phyloP scores from a whole-genome alignment of 2,888 invertebrate species.

The Lithophane ornitopus region DNA sequence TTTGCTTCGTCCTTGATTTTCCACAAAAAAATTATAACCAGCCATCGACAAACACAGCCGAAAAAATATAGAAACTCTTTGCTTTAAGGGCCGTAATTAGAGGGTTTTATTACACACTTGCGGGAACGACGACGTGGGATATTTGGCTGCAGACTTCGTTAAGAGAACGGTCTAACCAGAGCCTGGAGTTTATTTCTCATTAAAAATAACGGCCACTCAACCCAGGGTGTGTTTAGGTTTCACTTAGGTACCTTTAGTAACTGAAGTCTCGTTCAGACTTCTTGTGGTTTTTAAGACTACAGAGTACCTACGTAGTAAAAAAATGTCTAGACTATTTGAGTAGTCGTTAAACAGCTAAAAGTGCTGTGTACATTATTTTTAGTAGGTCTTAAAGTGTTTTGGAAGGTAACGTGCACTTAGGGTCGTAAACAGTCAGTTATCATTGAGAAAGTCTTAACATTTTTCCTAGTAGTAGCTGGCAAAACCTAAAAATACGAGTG shows the following conservation, averaged over 20 bases:
- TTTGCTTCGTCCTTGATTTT: background rate
- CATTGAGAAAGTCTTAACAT: background rate
- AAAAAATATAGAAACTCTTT: conserved; percentile 54
- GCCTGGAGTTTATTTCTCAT: conserved; percentile 69
- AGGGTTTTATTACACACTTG: conserved; percentile 66
- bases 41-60: conserved; percentile 12
- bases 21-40: conserved; percentile 12
- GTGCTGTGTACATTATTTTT: conserved; percentile 15
- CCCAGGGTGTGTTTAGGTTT: conserved; percentile 58
- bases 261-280: conserved; percentile 31
- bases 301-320: conserved; percentile 29
- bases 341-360: conserved; percentile 27
- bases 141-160: conserved; percentile 67
- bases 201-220: conserved; percentile 69
- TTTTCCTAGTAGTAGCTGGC: background rate
- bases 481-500: background rate
- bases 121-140: conserved; percentile 58
- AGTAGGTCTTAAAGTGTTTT: conserved; percentile 18
- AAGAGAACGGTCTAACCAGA: conserved; percentile 60
- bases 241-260: conserved; percentile 40
- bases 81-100: conserved; percentile 60
- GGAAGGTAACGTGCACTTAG: conserved; percentile 15
- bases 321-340: conserved; percentile 45
- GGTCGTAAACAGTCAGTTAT: conserved; percentile 10
- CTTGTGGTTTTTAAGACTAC: conserved; percentile 33